phyloP scores from a whole-genome alignment of 2,113 vertebrate species.

The Barbus barbus region DNA sequence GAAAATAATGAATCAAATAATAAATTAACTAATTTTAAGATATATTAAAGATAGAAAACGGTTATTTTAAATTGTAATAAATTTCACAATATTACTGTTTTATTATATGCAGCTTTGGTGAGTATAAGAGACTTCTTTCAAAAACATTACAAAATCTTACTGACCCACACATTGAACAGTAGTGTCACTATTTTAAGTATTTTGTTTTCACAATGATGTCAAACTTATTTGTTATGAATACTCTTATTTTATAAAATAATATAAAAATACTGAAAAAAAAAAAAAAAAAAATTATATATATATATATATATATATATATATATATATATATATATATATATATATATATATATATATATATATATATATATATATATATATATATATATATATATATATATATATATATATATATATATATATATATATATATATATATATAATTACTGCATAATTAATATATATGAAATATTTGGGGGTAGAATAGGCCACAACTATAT shows the following conservation, averaged over 20 bases:
- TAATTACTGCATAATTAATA: neutral
- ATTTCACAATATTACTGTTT: neutral
- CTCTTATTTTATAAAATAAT: too few species aligned
- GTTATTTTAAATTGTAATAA: neutral
- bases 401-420: too few species aligned
- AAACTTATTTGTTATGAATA: neutral
- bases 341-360: too few species aligned
- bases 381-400: too few species aligned
- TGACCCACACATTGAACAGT: neutral
- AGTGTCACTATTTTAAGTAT: neutral
- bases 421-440: too few species aligned
- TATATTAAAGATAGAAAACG: neutral
- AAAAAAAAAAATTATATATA: too few species aligned
- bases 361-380: too few species aligned
- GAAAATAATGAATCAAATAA: neutral
- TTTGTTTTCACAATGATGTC: neutral
- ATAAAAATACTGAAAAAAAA: too few species aligned
- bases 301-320: too few species aligned
- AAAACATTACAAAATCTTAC: neutral
- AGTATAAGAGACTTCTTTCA: neutral
- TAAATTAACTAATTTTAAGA: neutral
- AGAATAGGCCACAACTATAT: neutral
- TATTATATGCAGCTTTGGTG: neutral
- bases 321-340: too few species aligned
- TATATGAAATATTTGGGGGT: neutral